These are phyloP conservation scores for Ctenopoma multispine DNA, from an alignment of 2,797 vertebrate genomes.

Conservation along the genomic window DNA sequence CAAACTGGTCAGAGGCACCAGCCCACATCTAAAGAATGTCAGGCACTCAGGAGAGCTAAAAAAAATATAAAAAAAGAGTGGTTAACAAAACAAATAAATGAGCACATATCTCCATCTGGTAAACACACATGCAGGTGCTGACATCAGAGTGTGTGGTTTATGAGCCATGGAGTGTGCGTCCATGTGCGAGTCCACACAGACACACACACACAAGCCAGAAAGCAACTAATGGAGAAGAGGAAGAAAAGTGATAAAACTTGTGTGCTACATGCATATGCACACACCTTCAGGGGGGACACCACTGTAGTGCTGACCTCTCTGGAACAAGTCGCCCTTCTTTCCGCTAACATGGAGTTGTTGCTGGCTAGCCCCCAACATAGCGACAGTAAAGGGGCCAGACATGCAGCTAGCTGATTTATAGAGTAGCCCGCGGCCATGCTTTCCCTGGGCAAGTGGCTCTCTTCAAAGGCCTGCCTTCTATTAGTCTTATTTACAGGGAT, in stretches of 20 bases:
- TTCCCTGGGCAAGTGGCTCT: constrained; percentile 70
- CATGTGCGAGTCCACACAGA: not conserved
- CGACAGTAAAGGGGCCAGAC: constrained; percentile 61
- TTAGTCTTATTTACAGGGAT: constrained; percentile 79
- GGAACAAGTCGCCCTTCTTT: constrained; percentile 59
- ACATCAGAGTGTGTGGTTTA: constrained; percentile 52
- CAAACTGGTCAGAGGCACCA: constrained; percentile 43
- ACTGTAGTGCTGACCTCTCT: constrained; percentile 57
- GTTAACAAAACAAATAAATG: constrained; percentile 70
- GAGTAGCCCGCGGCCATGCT: constrained; percentile 63
- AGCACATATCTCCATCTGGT: constrained; percentile 66
- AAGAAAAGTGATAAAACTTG: constrained; percentile 29
- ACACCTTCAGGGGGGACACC: constrained; percentile 36
- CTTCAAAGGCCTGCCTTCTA: constrained; percentile 71
- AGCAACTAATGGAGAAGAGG: constrained; percentile 6
- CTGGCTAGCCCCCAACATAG: constrained; percentile 46
- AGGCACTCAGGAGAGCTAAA: constrained; percentile 34
- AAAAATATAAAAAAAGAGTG: constrained; percentile 20
- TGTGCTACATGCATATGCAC: constrained; percentile 39
- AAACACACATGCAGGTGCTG: constrained; percentile 60
- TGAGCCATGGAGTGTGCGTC: constrained; percentile 18
- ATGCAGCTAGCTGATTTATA: constrained; percentile 71
- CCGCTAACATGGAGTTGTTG: constrained; percentile 45
- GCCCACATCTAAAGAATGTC: constrained; percentile 48
- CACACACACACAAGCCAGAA: constrained; percentile 11